Evolutionary conservation across 2,797 vertebrate genomes (phyloP).

Genomic region (Poecilia velifera): DNA sequence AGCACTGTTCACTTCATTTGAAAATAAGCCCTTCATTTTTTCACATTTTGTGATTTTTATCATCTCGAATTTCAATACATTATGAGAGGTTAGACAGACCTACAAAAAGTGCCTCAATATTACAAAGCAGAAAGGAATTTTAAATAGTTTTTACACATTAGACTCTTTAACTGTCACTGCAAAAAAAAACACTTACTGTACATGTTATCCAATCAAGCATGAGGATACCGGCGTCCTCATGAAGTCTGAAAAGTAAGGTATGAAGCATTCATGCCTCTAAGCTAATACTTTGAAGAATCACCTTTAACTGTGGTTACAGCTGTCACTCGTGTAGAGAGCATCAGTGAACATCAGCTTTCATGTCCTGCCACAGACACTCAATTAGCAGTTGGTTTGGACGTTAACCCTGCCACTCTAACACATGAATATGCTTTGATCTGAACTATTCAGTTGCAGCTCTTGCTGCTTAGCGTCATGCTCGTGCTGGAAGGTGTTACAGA

Average conservation of each 20-base stretch:
- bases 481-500: background rate
- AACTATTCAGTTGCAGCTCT: background rate
- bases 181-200: too few species aligned
- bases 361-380: background rate
- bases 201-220: too few species aligned
- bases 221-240: too few species aligned
- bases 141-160: background rate
- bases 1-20: background rate
- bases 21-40: background rate
- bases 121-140: background rate
- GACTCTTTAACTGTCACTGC: background rate
- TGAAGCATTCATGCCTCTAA: background rate
- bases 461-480: background rate
- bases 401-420: background rate
- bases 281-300: background rate
- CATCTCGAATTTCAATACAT: background rate
- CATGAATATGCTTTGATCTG: background rate
- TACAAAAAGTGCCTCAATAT: background rate
- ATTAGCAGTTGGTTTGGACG: background rate
- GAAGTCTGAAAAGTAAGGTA: background rate
- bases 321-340: background rate
- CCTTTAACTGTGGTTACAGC: background rate
- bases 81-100: background rate
- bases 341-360: background rate
- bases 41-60: background rate